Percentiles rank a stretch among this genome's conserved stretches.
phyloP scores from a whole-genome alignment of 1,140 invertebrate genomes.

The Neodiprion fabricii region DNA sequence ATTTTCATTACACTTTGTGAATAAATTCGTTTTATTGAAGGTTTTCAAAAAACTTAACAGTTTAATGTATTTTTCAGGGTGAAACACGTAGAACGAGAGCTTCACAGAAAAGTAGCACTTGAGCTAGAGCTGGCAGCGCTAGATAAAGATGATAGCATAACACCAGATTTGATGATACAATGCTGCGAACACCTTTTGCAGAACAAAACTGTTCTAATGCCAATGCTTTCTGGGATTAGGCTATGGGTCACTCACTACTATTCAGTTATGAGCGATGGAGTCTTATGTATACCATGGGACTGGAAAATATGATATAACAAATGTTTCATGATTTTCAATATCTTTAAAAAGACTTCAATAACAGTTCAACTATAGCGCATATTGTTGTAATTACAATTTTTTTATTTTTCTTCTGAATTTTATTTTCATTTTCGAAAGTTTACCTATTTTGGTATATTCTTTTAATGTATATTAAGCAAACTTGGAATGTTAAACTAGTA shows the following conservation, averaged over 20 bases:
- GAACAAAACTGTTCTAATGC: constrained; percentile 55
- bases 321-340: background rate
- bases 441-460: too few relatives aligned
- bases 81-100: constrained; percentile 77
- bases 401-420: too few relatives aligned
- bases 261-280: constrained; percentile 87
- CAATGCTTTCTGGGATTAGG: constrained; percentile 64
- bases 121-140: constrained; percentile 74
- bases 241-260: constrained; percentile 90
- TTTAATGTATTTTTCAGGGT: constrained; percentile 65
- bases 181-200: constrained; percentile 77
- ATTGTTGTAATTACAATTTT: too few relatives aligned
- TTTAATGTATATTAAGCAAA: too few relatives aligned
- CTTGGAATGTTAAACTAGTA: too few relatives aligned
- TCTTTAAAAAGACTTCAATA: background rate
- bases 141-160: constrained; percentile 89
- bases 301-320: constrained; percentile 68
- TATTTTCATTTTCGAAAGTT: too few relatives aligned
- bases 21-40: constrained; percentile 15
- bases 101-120: constrained; percentile 70
- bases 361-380: background rate
- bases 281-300: constrained; percentile 93
- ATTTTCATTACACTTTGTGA: constrained; percentile 5
- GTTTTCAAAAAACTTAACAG: constrained; percentile 13
- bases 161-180: constrained; percentile 86